phyloP scores from a whole-genome alignment of 2,113 vertebrate genomes.

The Bos taurus region DNA sequence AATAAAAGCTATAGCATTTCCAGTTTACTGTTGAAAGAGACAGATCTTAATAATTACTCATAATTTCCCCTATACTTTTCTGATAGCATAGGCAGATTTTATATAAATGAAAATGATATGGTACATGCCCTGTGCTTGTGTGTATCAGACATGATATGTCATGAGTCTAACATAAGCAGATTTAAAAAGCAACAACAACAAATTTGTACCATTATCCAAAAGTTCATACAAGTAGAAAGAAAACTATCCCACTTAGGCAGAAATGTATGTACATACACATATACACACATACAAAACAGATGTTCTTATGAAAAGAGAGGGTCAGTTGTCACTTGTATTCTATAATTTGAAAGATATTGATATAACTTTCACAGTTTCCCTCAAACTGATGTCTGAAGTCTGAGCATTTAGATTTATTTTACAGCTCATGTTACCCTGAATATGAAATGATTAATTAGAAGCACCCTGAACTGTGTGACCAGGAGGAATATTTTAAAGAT shows the following conservation, averaged over 20 bases:
- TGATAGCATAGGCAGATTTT: neutral
- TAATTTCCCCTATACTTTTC: neutral
- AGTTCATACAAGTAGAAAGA: neutral
- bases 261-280: neutral
- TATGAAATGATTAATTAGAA: neutral
- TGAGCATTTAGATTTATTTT: neutral
- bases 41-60: neutral
- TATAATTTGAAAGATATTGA: neutral
- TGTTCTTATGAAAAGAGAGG: neutral
- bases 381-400: neutral
- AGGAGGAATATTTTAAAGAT: neutral
- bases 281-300: neutral
- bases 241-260: neutral
- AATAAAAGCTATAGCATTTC: neutral
- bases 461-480: neutral
- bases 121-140: neutral
- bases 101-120: neutral
- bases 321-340: neutral
- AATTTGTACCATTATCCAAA: neutral
- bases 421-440: neutral
- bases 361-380: neutral
- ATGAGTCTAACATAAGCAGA: neutral
- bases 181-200: neutral
- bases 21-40: neutral
- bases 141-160: neutral